These are phyloP conservation scores for Diorhabda sublineata DNA, from an alignment of 1,140 invertebrate species.

Conservation along the genomic window DNA sequence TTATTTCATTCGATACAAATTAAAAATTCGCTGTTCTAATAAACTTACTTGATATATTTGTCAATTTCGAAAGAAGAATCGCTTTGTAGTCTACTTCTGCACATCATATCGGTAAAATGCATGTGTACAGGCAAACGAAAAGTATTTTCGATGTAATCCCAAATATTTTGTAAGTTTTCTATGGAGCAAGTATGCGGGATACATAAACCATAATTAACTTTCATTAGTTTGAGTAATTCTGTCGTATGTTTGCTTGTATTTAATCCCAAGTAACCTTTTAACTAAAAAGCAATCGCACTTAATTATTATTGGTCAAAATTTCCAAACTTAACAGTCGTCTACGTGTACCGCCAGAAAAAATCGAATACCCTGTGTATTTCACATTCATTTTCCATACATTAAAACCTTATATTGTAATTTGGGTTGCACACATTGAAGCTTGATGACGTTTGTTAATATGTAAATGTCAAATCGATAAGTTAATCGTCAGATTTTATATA, in stretches of 20 bases:
- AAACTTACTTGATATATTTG: conserved; percentile 26
- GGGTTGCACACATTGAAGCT: no score
- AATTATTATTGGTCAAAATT: no score
- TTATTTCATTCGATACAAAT: no score
- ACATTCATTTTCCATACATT: no score
- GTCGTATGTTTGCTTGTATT: conserved; percentile 15
- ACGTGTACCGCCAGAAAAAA: no score
- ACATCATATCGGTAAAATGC: conserved; percentile 25
- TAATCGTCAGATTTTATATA: no score
- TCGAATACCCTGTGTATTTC: no score
- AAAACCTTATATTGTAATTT: no score
- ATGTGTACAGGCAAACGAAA: conserved; percentile 26
- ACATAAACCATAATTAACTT: conserved; percentile 30
- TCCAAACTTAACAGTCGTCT: no score
- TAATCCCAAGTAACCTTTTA: conserved; percentile 11
- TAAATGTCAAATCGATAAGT: no score
- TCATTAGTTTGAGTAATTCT: conserved; percentile 21
- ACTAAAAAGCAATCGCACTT: conserved; percentile 8
- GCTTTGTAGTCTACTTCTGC: conserved; percentile 29
- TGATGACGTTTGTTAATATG: no score
- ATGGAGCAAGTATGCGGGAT: conserved; percentile 30
- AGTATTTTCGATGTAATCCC: conserved; percentile 25
- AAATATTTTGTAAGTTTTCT: conserved; percentile 27
- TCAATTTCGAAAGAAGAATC: conserved; percentile 22
- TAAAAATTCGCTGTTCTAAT: no score